Base-by-base conservation (phyloP, 2,888 invertebrate genomes). In the Leucoma salicis region DNA sequence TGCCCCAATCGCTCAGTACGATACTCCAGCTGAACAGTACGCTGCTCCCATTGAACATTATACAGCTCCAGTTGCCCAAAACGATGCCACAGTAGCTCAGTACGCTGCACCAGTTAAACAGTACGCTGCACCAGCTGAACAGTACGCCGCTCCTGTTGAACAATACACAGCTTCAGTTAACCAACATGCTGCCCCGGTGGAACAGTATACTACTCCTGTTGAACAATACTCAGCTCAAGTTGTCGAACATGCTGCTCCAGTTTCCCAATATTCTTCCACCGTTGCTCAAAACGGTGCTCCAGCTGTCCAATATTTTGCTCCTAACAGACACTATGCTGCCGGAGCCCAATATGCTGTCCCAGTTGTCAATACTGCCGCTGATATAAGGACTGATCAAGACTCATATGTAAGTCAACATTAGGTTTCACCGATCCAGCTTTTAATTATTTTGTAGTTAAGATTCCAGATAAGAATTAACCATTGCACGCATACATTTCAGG, bases 401-500 rank as follows among this genome's bases (percentile, higher is more conserved):
- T 13, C 29, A 3, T 29, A 29, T 11, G 29, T 29, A 29, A 29
- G 29, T 29, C n/a, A n/a, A n/a, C n/a, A n/a, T n/a, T n/a, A n/a
- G n/a, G n/a, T n/a, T n/a, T n/a, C n/a, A n/a, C n/a, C n/a, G n/a
- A n/a, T n/a, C n/a, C n/a, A n/a, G n/a, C n/a, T n/a, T n/a, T n/a
- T n/a, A n/a, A n/a, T n/a, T n/a, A n/a, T n/a, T n/a, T n/a, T n/a
- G n/a, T n/a, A n/a, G n/a, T n/a, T n/a, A n/a, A n/a, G n/a, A n/a
- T n/a, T n/a, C n/a, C 1, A 21, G 8, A 16, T 16, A 21, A 21
- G 6, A 21, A 21, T 21, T 3, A 21, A 2, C 21, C 21, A n/a
- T 18, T 7, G 7, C 18, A 18, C 18, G 7, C 27, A 2, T 1
- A 27, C n/a, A 3, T 45, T 50, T 4, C 46, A 85, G 81, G 73